Evolutionary conservation across 2,113 vertebrate genomes (phyloP).

Genomic region (Monarcha castaneiventris): DNA sequence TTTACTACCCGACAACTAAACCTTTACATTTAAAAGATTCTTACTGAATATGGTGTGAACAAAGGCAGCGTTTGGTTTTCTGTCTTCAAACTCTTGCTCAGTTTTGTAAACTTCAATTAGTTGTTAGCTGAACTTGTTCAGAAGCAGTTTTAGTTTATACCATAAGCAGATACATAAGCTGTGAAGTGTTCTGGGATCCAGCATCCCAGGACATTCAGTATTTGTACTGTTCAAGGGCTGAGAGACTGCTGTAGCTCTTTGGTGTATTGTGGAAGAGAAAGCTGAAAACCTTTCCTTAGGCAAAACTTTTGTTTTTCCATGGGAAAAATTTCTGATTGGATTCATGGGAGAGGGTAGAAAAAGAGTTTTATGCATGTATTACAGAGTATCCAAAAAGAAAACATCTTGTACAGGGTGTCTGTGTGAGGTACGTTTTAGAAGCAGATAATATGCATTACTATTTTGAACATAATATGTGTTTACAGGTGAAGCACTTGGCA

Average conservation of each 20-base stretch:
- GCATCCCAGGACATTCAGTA: background rate
- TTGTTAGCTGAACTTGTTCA: background rate
- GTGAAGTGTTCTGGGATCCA: background rate
- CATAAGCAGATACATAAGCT: background rate
- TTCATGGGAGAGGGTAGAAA: background rate
- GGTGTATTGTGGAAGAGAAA: background rate
- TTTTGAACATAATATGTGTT: background rate
- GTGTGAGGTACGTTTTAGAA: background rate
- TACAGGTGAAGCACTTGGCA: background rate
- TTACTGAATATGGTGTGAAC: background rate
- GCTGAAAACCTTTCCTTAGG: background rate
- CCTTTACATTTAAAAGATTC: background rate
- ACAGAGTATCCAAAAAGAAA: background rate
- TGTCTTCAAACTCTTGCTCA: background rate
- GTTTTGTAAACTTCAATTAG: background rate
- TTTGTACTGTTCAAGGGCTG: background rate
- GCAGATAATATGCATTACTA: accelerated
- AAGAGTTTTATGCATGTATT: background rate
- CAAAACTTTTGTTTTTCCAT: accelerated
- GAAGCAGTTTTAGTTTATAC: background rate
- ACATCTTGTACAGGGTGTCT: background rate
- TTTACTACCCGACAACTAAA: background rate
- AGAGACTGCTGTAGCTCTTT: background rate
- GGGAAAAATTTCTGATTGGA: background rate
- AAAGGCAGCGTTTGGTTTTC: background rate